Base-by-base conservation (phyloP, 2,888 invertebrate species). In the Cylloceria caligata region DNA sequence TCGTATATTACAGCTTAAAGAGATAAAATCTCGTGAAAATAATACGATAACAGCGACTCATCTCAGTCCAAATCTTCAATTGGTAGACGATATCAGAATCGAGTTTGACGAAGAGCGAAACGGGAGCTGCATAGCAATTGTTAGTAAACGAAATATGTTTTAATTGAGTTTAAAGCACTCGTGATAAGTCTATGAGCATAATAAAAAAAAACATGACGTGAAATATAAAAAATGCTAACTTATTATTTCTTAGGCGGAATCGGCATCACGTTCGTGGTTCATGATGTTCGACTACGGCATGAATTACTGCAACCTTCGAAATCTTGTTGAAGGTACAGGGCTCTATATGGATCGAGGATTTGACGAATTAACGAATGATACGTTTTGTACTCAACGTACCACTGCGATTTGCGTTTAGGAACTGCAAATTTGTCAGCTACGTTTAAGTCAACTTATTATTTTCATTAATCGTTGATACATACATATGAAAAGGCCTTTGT, bases 291-390 rank as follows among this genome's bases (percentile, higher is more conserved):
- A 90, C 81, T 69, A 86, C 16, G 88, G 88, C 1, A 79, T 75
- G 13, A 90, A 90, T 77, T 90, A 90, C 52, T 90, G 89, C 36
- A 89, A 90, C 81, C 83, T 90, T 60, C 85, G 77, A 21, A 87
- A 89, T 16, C 85, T 90, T 52, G 83, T 89, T 11, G 78, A 60
- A 27, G 86, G 82, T 7, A 82, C 86, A 3, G 86, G 83, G 30
- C 86, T 88, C 11, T 82, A 87, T 55, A 78, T 34, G 11, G 78
- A 81, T 42, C 49, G 30, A 5, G 80, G 81, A 52, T 90, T 88
- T 72, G 27, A 83, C 13, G 88, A 90, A 39, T 65, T 80, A 30
- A 88, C 90, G 0, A 86, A 30, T 45, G 84, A 87, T 42, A 68
- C 83, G 7, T 64, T 87, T n/a, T 90, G 89, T 45, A 90, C 90